phyloP scores from a whole-genome alignment of 2,888 invertebrate genomes.

The Heliconius charithonia region DNA sequence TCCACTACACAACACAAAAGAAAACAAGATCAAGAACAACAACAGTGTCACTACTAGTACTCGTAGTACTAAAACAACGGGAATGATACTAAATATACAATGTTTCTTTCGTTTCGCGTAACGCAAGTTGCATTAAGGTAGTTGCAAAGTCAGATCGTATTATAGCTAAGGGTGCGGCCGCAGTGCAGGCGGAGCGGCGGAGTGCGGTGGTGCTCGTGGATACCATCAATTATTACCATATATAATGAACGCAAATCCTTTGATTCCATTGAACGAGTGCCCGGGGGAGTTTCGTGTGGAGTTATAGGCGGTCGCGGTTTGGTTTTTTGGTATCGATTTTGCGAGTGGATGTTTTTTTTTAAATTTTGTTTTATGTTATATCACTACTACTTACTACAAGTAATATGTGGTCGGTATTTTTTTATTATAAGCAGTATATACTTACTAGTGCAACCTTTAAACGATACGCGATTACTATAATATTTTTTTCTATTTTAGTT shows the following conservation, averaged over 20 bases:
- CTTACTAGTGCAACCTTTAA: too few relatives aligned
- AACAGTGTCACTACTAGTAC: not conserved
- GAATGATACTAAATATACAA: conserved; percentile 17
- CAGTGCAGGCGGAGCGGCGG: conserved; percentile 34
- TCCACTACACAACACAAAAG: not conserved
- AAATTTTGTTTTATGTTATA: too few relatives aligned
- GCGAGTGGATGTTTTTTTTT: not conserved
- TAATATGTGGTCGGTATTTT: too few relatives aligned
- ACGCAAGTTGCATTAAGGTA: conserved; percentile 44
- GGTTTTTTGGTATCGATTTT: not conserved
- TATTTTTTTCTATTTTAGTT: too few relatives aligned
- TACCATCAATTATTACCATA: conserved; percentile 77
- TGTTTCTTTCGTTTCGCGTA: conserved; percentile 24
- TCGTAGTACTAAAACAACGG: conserved; percentile 11
- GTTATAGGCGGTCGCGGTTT: conserved; percentile 48
- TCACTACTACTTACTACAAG: too few relatives aligned
- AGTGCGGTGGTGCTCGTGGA: conserved; percentile 49
- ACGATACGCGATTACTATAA: too few relatives aligned
- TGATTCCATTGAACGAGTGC: conserved; percentile 81
- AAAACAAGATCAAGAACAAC: not conserved
- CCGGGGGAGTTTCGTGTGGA: conserved; percentile 59
- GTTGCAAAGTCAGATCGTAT: conserved; percentile 34
- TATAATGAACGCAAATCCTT: conserved; percentile 82
- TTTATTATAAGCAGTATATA: too few relatives aligned
- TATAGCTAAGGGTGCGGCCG: conserved; percentile 28